phyloP scores from a whole-genome alignment of 2,888 invertebrate species.

The Lochmaea capreae region DNA sequence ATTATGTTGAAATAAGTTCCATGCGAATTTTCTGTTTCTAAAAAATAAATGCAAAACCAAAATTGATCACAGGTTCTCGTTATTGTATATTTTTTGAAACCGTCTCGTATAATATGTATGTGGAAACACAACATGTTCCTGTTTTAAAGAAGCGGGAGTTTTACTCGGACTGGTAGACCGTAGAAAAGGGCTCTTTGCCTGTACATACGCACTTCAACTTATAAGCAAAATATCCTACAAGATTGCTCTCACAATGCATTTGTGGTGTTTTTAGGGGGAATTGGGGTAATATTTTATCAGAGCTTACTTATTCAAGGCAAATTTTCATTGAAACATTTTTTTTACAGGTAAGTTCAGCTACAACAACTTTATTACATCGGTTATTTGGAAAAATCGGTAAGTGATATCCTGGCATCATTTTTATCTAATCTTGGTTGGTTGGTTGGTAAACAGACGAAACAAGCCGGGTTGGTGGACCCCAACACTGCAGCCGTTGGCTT shows the following conservation, averaged over 20 bases:
- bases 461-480: too few species aligned
- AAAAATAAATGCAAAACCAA: too few species aligned
- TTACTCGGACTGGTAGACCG: conserved; percentile 49
- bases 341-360: neutral
- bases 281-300: conserved; percentile 10
- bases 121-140: conserved; percentile 11
- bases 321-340: neutral
- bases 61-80: too few species aligned
- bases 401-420: too few species aligned
- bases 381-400: too few species aligned
- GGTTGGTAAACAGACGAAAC: too few species aligned
- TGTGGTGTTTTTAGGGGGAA: conserved; percentile 22
- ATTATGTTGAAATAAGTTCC: too few species aligned
- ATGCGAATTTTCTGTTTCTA: too few species aligned
- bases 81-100: neutral
- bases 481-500: too few species aligned
- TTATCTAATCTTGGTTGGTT: too few species aligned
- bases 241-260: conserved; percentile 21
- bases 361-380: too few species aligned
- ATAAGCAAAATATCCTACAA: conserved; percentile 54
- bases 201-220: conserved; percentile 55
- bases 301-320: neutral
- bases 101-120: too few species aligned
- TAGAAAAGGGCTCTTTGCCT: conserved; percentile 52
- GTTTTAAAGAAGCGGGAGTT: conserved; percentile 2